phyloP scores from a whole-genome alignment of 2,888 invertebrate genomes.

The Syritta pipiens region DNA sequence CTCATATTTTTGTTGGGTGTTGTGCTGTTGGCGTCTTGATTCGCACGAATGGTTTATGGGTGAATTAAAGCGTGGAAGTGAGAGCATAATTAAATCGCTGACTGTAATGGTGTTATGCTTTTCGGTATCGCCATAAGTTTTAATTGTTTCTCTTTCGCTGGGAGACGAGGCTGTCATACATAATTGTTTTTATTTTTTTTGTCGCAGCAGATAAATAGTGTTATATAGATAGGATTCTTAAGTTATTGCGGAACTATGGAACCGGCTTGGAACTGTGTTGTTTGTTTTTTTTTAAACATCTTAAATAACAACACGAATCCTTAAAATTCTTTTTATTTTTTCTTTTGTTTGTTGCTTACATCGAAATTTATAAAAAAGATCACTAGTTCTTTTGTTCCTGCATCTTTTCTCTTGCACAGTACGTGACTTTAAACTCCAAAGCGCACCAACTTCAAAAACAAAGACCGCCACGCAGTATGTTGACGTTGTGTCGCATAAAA shows the following conservation, averaged over 20 bases:
- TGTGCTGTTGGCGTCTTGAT: conserved; percentile 39
- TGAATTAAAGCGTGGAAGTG: conserved; percentile 11
- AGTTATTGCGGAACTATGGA: no score
- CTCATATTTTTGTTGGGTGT: conserved; percentile 20
- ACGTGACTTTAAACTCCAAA: conserved; percentile 19
- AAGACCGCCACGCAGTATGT: conserved; percentile 13
- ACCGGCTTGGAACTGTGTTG: no score
- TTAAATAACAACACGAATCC: no score
- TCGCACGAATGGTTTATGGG: conserved; percentile 34
- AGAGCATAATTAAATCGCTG: conserved; percentile 31
- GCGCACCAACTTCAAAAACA: not conserved
- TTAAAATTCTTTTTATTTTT: no score
- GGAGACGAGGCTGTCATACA: no score
- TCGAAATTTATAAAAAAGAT: not conserved
- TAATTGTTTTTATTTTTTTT: no score
- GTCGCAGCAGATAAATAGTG: no score
- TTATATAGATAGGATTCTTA: no score
- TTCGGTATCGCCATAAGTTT: no score
- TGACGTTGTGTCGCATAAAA: not conserved
- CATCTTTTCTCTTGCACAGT: conserved; percentile 1
- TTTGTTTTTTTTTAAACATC: no score
- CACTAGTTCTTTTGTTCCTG: conserved; percentile 22
- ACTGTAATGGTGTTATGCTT: not conserved
- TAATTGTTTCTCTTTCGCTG: no score
- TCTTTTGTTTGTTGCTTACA: no score